Evolutionary conservation across 1,140 invertebrate genomes (phyloP).

Genomic region (Diabrotica virgifera): DNA sequence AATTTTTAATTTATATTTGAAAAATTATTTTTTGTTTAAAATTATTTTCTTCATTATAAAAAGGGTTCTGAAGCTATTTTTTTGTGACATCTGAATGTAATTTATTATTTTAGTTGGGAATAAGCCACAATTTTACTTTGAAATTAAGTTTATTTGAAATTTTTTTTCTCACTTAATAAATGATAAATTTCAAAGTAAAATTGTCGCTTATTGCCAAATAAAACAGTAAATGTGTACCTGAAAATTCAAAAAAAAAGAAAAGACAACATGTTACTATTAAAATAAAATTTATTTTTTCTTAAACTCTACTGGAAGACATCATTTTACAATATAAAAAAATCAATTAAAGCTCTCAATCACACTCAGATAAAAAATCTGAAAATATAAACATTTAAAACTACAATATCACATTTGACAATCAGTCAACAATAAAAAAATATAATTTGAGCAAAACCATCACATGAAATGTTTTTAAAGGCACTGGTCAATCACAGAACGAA

Average conservation of each 20-base stretch:
- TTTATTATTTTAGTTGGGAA: too few species aligned
- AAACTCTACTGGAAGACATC: constrained; percentile 36
- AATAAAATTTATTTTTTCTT: constrained; percentile 17
- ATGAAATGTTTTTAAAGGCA: constrained; percentile 27
- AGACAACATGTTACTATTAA: constrained; percentile 8
- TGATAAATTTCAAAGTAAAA: too few species aligned
- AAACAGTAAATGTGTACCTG: too few species aligned
- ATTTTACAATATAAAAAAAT: constrained; percentile 27
- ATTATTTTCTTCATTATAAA: too few species aligned
- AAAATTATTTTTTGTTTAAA: too few species aligned
- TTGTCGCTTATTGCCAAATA: too few species aligned
- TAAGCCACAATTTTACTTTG: too few species aligned
- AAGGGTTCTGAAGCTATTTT: too few species aligned
- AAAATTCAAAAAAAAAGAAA: not conserved
- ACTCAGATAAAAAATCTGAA: constrained; percentile 27
- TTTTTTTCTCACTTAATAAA: too few species aligned
- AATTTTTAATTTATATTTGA: too few species aligned
- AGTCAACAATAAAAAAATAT: constrained; percentile 21
- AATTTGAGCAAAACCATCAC: constrained; percentile 46
- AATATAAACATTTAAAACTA: constrained; percentile 32
- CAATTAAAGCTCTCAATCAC: constrained; percentile 41
- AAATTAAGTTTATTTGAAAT: too few species aligned
- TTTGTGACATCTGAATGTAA: too few species aligned
- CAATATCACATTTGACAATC: constrained; percentile 36
- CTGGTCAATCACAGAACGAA: constrained; percentile 27